Evolutionary conservation across 2,113 vertebrate species (phyloP).

Genomic region (Siniperca knerii): DNA sequence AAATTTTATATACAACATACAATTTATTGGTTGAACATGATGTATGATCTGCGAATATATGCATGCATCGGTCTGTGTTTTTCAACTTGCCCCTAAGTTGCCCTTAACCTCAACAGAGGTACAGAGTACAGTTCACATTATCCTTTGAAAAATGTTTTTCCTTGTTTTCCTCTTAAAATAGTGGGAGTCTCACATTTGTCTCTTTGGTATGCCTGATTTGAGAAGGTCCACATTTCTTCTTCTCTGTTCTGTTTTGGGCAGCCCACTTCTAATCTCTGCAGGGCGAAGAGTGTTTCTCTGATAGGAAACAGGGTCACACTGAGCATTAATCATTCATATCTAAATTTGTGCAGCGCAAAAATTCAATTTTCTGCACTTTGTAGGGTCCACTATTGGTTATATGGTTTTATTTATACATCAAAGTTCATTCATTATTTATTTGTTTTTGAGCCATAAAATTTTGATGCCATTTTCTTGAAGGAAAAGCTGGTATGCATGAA

Average conservation of each 20-base stretch:
- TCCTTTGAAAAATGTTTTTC: conserved; percentile 1
- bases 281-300: conserved; percentile 56
- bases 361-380: conserved; percentile 81
- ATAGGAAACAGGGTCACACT: conserved; percentile 65
- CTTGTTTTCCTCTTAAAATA: conserved; percentile 28
- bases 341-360: conserved; percentile 75
- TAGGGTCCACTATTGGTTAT: conserved; percentile 67
- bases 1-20: neutral
- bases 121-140: neutral
- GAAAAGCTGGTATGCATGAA: conserved; percentile 7
- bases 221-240: conserved; percentile 22
- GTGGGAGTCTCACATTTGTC: conserved; percentile 15
- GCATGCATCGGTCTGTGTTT: neutral
- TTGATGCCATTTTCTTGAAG: conserved; percentile 48
- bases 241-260: conserved; percentile 26
- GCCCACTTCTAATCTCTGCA: conserved; percentile 54
- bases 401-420: conserved; percentile 80
- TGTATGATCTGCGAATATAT: neutral
- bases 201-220: conserved; percentile 32
- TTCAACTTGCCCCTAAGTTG: neutral
- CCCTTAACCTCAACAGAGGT: neutral
- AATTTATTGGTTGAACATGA: neutral
- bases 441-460: conserved; percentile 57
- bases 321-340: conserved; percentile 78
- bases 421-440: conserved; percentile 73